Evolutionary conservation across 2,797 vertebrate genomes (phyloP).

Genomic region (Macropodus opercularis): DNA sequence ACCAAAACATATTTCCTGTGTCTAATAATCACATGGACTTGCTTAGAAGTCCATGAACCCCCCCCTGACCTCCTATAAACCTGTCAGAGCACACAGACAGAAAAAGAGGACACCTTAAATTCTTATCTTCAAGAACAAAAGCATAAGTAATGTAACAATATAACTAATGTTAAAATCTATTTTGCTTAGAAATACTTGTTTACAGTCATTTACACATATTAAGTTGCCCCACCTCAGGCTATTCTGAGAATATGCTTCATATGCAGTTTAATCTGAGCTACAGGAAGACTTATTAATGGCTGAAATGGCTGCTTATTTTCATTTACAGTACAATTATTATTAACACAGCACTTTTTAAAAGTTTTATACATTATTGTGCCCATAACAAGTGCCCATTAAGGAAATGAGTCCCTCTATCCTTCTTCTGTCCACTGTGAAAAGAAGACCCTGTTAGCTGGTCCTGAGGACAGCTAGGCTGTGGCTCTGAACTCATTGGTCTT

Average conservation of each 20-base stretch:
- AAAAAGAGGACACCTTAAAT: constrained; percentile 3
- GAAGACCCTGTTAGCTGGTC: constrained; percentile 44
- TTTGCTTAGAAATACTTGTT: no score
- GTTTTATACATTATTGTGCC: neutral
- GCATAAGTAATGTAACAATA: neutral
- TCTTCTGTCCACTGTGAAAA: constrained; percentile 43
- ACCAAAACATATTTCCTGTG: constrained; percentile 25
- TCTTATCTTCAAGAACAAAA: neutral
- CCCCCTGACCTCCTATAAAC: constrained; percentile 44
- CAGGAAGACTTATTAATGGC: neutral
- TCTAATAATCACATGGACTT: constrained; percentile 34
- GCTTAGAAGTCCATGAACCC: constrained; percentile 10
- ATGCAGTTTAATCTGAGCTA: neutral
- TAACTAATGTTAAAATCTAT: neutral
- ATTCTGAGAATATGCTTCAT: constrained; percentile 11
- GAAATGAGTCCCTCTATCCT: constrained; percentile 37
- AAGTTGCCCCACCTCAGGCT: constrained; percentile 30
- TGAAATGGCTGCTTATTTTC: no score
- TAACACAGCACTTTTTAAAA: no score
- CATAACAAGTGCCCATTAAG: constrained; percentile 16
- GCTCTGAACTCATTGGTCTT: constrained; percentile 44
- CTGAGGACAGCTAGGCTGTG: constrained; percentile 28
- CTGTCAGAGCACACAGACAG: neutral
- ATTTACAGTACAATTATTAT: no score
- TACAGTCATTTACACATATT: constrained; percentile 37